These are phyloP conservation scores for Plectrocnemia conspersa DNA, from an alignment of 1,140 invertebrate species.

Conservation along the genomic window DNA sequence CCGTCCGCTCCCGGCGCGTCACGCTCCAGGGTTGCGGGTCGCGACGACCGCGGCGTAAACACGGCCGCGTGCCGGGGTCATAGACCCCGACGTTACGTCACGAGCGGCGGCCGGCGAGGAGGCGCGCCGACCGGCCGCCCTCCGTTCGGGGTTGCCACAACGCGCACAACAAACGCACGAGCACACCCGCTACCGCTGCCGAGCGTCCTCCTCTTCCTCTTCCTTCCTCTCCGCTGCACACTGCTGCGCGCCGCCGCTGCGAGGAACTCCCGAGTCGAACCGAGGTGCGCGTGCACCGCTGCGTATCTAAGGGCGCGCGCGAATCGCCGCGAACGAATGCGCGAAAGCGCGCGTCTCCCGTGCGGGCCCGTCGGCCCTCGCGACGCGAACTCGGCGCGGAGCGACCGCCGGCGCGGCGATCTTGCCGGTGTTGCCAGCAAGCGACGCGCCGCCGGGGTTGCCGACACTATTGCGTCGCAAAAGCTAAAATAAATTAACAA, in stretches of 20 bases:
- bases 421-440: slow-evolving; percentile 7
- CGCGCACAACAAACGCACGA: background rate
- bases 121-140: background rate
- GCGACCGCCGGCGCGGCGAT: slow-evolving; percentile 5
- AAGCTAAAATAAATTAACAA: no score
- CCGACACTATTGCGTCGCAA: background rate
- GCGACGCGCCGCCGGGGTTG: background rate
- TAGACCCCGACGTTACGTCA: no score
- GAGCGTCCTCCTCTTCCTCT: background rate
- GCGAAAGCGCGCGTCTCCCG: background rate
- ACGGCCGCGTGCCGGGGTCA: slow-evolving; percentile 40
- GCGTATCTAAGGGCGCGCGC: background rate
- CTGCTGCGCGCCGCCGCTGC: background rate
- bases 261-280: background rate
- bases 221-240: background rate
- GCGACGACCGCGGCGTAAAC: slow-evolving; percentile 21
- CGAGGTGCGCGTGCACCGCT: background rate
- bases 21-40: no score
- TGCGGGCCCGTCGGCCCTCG: background rate
- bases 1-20: slow-evolving; percentile 11
- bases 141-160: background rate
- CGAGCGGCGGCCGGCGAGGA: background rate
- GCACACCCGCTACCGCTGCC: background rate
- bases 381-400: background rate
- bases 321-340: background rate